Percentiles rank a stretch among this genome's conserved stretches.
Evolutionary conservation across 2,113 vertebrate species (phyloP).

Genomic region (Urocynchramus pylzowi): DNA sequence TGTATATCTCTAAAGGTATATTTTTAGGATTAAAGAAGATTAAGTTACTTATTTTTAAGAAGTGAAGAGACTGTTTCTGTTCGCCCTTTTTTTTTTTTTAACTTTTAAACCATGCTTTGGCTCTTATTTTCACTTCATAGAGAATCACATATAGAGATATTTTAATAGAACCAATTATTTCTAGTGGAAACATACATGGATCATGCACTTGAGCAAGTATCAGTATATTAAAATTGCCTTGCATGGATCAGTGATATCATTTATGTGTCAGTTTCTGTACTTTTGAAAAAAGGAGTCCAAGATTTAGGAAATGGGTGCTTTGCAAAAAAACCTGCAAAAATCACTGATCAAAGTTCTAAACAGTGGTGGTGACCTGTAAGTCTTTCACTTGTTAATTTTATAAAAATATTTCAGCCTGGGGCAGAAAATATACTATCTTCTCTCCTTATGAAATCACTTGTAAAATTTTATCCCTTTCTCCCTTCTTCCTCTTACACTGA

Average conservation of each 20-base stretch:
- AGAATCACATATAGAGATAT: neutral
- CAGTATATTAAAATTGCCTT: neutral
- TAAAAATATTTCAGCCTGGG: neutral
- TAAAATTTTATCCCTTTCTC: neutral
- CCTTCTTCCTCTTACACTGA: neutral
- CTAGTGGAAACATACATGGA: neutral
- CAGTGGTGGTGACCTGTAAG: neutral
- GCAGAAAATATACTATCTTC: neutral
- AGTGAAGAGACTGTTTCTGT: neutral
- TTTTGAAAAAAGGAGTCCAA: neutral
- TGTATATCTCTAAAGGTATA: neutral
- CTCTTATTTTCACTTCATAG: neutral
- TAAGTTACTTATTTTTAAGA: neutral
- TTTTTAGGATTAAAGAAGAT: conserved; percentile 35
- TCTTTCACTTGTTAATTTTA: neutral
- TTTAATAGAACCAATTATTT: neutral
- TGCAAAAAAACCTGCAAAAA: neutral
- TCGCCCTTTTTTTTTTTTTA: neutral
- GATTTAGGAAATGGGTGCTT: neutral
- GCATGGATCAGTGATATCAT: neutral
- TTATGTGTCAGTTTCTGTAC: neutral
- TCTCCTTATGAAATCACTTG: neutral
- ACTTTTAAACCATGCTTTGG: neutral
- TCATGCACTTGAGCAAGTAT: neutral
- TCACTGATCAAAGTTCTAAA: neutral